Base-by-base conservation (phyloP, 2,113 vertebrate genomes). In the Neotragus pygmaeus region DNA sequence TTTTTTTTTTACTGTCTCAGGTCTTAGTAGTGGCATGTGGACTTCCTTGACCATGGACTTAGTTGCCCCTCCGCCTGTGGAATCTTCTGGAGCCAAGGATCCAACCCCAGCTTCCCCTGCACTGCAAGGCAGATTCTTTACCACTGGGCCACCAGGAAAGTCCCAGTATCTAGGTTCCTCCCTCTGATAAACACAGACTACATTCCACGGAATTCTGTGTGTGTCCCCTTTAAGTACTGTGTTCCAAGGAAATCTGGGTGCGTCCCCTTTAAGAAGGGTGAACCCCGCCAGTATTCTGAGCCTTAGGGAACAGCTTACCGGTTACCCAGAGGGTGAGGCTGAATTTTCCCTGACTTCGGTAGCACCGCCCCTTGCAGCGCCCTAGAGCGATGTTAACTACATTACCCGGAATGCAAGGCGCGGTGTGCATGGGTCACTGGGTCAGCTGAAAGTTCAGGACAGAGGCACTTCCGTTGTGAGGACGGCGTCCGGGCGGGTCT, bases 311-410 rank as follows among this genome's bases (percentile, higher is more conserved):
- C 43, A 14, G 4, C 7, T 60, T 53, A 3, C 6, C 14, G 10
- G 13, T 47, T 1, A 15, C 14, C 13, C 8, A 6, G 13, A 5
- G 6, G 25, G 28, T 11, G 36, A 16, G 12, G 49, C 45, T 21
- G 3, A 15, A 23, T 6, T 4, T 7, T 2, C 27, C 25, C 39
- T 0, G 39, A 7, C 33, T 14, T 43, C 4, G 14, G 25, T 2
- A 39, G 70, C 13, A 2, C 6, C 17, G 5, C 14, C 53, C 1
- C 53, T 1, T 5, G 28, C 2, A 5, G 5, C 3, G 1, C 7
- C 15, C 2, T 0, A 1, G 0, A 28, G 33, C 19, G 2, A 13
- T 15, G 27, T 5, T 55, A 58, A 91, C 57, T 55, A 16, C 94
- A 6, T 36, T 66, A 47, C 70, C 57, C 47, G 0, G 70, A 27